A percentile compares a stretch with the other conserved stretches of the same genome.
Evolutionary conservation across 2,113 vertebrate species (phyloP).

Genomic region (Aphelocoma coerulescens): DNA sequence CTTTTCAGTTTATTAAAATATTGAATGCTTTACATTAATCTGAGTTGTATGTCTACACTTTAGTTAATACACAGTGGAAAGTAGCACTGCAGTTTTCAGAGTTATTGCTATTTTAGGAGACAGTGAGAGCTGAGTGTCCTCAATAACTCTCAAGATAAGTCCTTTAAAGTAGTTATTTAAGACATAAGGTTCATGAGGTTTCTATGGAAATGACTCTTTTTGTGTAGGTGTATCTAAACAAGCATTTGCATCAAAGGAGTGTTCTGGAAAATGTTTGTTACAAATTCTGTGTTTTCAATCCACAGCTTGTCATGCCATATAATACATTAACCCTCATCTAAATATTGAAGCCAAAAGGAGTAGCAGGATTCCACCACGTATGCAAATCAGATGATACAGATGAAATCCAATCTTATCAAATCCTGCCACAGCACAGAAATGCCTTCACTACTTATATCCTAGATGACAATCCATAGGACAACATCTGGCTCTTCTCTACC

Average conservation of each 20-base stretch:
- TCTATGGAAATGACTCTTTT: constrained; percentile 45
- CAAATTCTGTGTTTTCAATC: background rate
- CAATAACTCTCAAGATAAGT: constrained; percentile 36
- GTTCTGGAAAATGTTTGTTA: background rate
- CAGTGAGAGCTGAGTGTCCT: background rate
- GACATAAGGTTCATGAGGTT: constrained; percentile 33
- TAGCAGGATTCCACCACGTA: background rate
- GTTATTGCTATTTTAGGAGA: constrained; percentile 40
- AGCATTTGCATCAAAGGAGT: constrained; percentile 14
- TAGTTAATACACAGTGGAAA: background rate
- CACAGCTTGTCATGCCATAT: background rate
- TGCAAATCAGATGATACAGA: constrained; percentile 32
- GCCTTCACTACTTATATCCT: background rate
- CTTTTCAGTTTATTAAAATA: constrained; percentile 19
- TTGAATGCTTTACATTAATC: background rate
- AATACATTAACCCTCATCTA: background rate
- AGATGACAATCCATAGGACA: background rate
- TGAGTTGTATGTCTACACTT: background rate
- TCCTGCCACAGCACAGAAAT: background rate
- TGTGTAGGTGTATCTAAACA: constrained; percentile 37
- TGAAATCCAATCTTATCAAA: background rate
- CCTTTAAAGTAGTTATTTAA: constrained; percentile 52
- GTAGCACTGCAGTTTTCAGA: background rate
- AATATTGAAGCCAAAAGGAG: background rate
- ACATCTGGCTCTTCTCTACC: background rate